A percentile compares a stretch with the other conserved stretches of the same genome.
Evolutionary conservation across 2,888 invertebrate genomes (phyloP).

Genomic region (Hoplodrina blanda): DNA sequence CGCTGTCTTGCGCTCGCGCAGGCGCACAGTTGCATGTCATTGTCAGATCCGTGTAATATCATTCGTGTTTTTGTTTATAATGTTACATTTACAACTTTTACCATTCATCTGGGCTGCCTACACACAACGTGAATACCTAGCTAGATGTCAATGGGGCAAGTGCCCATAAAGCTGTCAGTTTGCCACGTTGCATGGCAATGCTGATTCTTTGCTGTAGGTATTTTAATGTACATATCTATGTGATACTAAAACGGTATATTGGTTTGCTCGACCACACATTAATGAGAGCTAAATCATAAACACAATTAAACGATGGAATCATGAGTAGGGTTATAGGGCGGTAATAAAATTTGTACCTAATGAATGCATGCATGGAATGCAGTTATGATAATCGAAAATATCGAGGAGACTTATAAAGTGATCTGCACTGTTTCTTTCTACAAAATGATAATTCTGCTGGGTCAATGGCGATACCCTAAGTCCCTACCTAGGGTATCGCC

Average conservation of each 20-base stretch:
- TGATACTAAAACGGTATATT: background rate
- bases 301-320: background rate
- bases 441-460: no score
- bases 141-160: no score
- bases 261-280: conserved; percentile 1
- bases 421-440: no score
- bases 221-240: no score
- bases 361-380: background rate
- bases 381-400: background rate
- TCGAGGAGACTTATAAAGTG: background rate
- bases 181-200: no score
- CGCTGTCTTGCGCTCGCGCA: conserved; percentile 39
- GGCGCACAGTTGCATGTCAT: conserved; percentile 36
- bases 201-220: no score
- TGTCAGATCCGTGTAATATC: conserved; percentile 41
- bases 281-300: background rate
- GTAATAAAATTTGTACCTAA: conserved; percentile 16
- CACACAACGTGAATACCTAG: no score
- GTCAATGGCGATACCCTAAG: no score
- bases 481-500: no score
- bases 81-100: conserved; percentile 21
- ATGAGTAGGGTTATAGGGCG: background rate
- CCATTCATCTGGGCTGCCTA: no score
- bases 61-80: conserved; percentile 30
- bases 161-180: no score